Base-by-base conservation (phyloP, 2,113 vertebrate genomes). In the Dolichotis patagonum region DNA sequence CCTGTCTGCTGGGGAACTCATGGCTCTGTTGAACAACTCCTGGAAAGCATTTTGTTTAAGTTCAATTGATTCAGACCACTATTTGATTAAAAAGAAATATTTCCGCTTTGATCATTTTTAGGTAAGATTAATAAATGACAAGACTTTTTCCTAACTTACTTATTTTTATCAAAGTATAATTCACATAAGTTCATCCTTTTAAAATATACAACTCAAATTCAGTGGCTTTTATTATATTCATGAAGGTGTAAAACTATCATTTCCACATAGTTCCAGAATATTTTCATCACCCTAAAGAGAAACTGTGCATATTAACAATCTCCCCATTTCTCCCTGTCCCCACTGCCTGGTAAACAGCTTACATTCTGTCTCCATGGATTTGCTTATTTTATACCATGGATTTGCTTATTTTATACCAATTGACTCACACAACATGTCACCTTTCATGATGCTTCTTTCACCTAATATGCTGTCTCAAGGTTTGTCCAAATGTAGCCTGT, bases 101-200 rank as follows among this genome's bases (percentile, higher is more conserved):
- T 82, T 93, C 41, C 16, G 82, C 73, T 86, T 85, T 85, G 73
- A 65, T 69, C 67, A 69, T 49, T 95, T 91, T 91, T 16, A 94
- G 54, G 46, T 63, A 35, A 89, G 71, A 30, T 73, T 13, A 38
- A 88, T 43, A 43, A 49, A 65, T n/a, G 75, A 91, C 54, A 20
- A 88, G 26, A 3, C 10, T 71, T 78, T 84, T 71, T 71, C 30
- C 67, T 75, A 78, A 84, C 19, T 38, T 80, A 75, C n/a, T 54
- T 85, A 58, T 41, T 95, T 94, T 93, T 80, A 88, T 56, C 85
- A 54, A 85, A 88, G 54, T 88, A n/a, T 88, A 58, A 96, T 41
- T 85, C 54, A 81, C 28, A 8, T 85, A 88, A 94, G 85, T 84
- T 56, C 26, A 80, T 80, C 38, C 19, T 49, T 81, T 85, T 85